Conservation (phyloP, 1,140 invertebrate genomes). For the Drosophila ercepeae region DNA sequence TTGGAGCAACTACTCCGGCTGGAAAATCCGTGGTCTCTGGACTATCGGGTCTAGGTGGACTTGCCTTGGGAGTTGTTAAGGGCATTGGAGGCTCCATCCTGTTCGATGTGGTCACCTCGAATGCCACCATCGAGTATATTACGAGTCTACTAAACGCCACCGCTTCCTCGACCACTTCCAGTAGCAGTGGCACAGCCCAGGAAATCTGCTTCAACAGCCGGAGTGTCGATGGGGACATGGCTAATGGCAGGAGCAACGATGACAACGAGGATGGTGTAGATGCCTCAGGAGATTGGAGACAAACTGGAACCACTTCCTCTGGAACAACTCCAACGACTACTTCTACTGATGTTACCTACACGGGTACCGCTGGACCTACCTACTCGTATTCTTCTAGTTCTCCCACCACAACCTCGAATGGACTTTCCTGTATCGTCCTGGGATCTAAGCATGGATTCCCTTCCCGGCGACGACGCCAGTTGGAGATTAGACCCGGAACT, state of each 20-base stretch:
- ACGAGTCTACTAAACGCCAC: conserved; percentile 39
- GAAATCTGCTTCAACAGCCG: conserved; percentile 67
- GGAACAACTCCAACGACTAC: not conserved
- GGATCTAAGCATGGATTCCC: conserved; percentile 15
- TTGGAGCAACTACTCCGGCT: conserved; percentile 23
- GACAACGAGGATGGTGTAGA: conserved; percentile 1
- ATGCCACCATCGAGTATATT: conserved; percentile 54
- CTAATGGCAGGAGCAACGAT: conserved; percentile 14
- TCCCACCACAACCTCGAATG: not conserved
- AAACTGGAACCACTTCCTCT: not conserved
- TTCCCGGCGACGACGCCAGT: not conserved
- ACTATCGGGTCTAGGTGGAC: conserved; percentile 57
- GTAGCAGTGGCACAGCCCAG: conserved; percentile 33
- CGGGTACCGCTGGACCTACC: not conserved
- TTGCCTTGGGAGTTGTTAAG: conserved; percentile 64
- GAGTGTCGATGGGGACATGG: conserved; percentile 32
- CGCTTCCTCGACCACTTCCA: conserved; percentile 2
- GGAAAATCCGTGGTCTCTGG: conserved; percentile 65
- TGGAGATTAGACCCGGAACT: not conserved
- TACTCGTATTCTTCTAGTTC: not conserved
- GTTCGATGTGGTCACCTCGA: conserved; percentile 66
- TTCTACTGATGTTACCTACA: not conserved
- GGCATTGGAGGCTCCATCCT: conserved; percentile 69
- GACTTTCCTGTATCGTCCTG: conserved; percentile 51
- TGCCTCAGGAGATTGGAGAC: conserved; percentile 14